Base-by-base conservation (phyloP, 1,140 invertebrate genomes). In the Triops longicaudatus region DNA sequence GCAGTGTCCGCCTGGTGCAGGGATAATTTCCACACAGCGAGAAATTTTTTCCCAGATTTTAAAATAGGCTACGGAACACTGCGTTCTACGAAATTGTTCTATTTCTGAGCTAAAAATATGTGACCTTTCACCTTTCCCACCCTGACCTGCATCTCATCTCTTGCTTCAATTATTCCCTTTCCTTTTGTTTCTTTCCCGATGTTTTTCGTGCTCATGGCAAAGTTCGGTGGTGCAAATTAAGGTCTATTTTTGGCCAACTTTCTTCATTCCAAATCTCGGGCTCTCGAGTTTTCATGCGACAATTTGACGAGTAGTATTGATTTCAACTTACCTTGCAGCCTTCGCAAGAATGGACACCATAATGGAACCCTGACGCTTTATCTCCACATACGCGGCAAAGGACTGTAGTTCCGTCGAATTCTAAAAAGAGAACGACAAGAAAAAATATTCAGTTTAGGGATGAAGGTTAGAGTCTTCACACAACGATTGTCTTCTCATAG, bases 381-480 rank as follows among this genome's bases (percentile, higher is more conserved):
- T 99, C 98, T 37, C 97, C 97, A 85, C 98, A 99, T n/a, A 99
- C 97, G 81, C 97, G 92, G 85, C 98, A 99, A 73, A 99, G 86
- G 74, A 98, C 95, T 28, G 96, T 98, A 73, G 96, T 98, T 31
- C 96, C 96, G 87, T 99, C 97, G 84, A 99, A 99, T 90, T 99
- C 97, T 98, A 91, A 28, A 94, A 92, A 83, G 83, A 86, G 85
- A 82, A 81, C 82, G 82, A 81, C 80, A 82, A 81, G 80, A 76
- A 80, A 74, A 77, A 17, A 75, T 37, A 37, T 37, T 42, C 27
- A 14, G 41, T 2, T 75, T 75, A 44, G 31, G 26, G 22, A 11
- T 75, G 73, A 73, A 73, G 50, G n/a, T 22, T 63, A 63, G 50
- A 63, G 22, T 22, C 50, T 22, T 63, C 22, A n/a, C n/a, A 9